Conservation (phyloP, 1,140 invertebrate genomes). For the Drosophila willistoni region DNA sequence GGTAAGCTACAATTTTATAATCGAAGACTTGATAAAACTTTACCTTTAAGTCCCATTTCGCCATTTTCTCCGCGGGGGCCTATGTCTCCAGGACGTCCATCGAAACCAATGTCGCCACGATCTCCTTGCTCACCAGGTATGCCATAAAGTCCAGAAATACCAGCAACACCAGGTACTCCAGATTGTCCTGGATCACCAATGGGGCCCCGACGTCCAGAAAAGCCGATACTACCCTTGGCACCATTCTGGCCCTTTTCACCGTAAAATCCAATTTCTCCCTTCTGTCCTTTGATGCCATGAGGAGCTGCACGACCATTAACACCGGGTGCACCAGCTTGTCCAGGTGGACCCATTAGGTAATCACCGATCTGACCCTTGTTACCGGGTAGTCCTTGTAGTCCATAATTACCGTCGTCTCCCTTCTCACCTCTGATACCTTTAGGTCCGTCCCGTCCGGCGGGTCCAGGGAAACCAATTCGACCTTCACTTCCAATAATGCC, state of each 20-base stretch:
- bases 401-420: constrained; percentile 83
- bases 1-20: constrained; percentile 50
- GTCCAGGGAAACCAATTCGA: constrained; percentile 51
- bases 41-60: constrained; percentile 85
- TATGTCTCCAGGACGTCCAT: constrained; percentile 84
- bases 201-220: constrained; percentile 85
- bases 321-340: constrained; percentile 85
- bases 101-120: constrained; percentile 84
- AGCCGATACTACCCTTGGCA: constrained; percentile 75
- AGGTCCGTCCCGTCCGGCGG: constrained; percentile 50
- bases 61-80: constrained; percentile 85
- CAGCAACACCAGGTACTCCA: constrained; percentile 83
- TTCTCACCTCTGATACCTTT: constrained; percentile 65
- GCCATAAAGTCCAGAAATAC: constrained; percentile 84
- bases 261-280: constrained; percentile 83
- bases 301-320: constrained; percentile 84
- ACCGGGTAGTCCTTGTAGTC: constrained; percentile 72
- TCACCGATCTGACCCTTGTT: constrained; percentile 85
- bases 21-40: constrained; percentile 43
- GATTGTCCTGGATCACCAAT: constrained; percentile 84
- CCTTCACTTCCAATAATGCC: constrained; percentile 84
- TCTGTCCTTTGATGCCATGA: constrained; percentile 86
- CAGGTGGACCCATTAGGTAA: constrained; percentile 84
- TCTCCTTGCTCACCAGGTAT: constrained; percentile 85
- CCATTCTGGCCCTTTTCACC: constrained; percentile 61